These are phyloP conservation scores for Melanotaenia boesemani DNA, from an alignment of 2,797 vertebrate species.

Conservation along the genomic window DNA sequence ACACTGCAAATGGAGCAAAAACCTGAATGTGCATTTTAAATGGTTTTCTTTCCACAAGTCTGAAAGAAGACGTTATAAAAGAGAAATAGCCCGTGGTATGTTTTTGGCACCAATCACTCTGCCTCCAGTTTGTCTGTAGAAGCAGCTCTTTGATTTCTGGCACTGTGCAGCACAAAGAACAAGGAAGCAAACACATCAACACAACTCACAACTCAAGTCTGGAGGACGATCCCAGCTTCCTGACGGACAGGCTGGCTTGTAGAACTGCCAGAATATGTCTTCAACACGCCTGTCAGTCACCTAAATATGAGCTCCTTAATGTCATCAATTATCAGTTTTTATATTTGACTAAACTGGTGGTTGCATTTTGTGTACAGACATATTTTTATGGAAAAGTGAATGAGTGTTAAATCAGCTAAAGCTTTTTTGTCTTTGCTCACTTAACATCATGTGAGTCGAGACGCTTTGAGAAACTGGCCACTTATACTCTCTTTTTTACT, in stretches of 20 bases:
- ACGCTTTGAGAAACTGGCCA: not conserved
- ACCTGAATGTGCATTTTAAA: not conserved
- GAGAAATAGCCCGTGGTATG: not conserved
- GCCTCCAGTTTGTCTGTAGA: conserved; percentile 14
- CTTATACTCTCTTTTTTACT: not conserved
- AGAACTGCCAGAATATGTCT: not conserved
- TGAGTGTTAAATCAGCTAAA: not conserved
- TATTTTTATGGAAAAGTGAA: not conserved
- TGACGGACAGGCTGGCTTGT: not conserved
- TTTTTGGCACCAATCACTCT: conserved; percentile 36
- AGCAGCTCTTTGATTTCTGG: conserved; percentile 18
- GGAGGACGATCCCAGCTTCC: conserved; percentile 3
- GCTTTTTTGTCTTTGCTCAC: not conserved
- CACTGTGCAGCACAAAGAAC: conserved; percentile 25
- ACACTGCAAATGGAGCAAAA: not conserved
- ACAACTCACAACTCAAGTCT: conserved; percentile 20
- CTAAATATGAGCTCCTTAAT: not conserved
- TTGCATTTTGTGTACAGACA: not conserved
- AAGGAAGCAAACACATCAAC: conserved; percentile 25
- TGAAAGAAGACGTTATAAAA: not conserved
- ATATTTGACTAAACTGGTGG: not conserved
- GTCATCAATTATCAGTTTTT: not conserved
- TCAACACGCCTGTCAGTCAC: not conserved
- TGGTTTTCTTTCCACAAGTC: not conserved
- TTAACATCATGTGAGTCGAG: not conserved